Percentiles rank a stretch among this genome's conserved stretches.
These are phyloP conservation scores for Pseudoatta argentina DNA, from an alignment of 1,140 invertebrate species.

Conservation along the genomic window DNA sequence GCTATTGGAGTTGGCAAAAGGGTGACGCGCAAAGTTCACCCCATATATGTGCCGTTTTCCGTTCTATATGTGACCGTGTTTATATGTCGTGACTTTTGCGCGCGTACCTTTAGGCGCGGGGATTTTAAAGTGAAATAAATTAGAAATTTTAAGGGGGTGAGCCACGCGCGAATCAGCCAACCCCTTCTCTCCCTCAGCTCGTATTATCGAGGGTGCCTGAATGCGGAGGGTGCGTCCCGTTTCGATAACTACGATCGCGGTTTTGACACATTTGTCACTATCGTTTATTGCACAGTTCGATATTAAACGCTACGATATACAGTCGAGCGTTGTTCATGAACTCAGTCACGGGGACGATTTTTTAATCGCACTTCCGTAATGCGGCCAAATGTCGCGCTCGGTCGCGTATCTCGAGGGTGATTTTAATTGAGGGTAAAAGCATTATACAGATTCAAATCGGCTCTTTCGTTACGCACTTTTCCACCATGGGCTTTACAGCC, in stretches of 20 bases:
- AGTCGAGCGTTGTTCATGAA: slow-evolving; percentile 57
- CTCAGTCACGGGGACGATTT: slow-evolving; percentile 59
- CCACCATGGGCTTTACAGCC: neutral
- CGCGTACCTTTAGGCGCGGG: slow-evolving; percentile 69
- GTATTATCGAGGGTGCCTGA: slow-evolving; percentile 37
- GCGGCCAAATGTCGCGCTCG: slow-evolving; percentile 50
- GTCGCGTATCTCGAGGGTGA: slow-evolving; percentile 41
- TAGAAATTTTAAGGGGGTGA: slow-evolving; percentile 69
- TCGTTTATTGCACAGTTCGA: slow-evolving; percentile 69
- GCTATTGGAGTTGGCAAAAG: slow-evolving; percentile 79
- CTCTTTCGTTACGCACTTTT: slow-evolving; percentile 49
- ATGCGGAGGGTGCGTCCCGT: slow-evolving; percentile 42
- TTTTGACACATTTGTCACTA: slow-evolving; percentile 73
- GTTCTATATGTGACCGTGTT: slow-evolving; percentile 50
- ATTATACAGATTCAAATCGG: slow-evolving; percentile 46
- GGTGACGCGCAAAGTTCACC: slow-evolving; percentile 71
- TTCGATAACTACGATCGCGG: slow-evolving; percentile 69
- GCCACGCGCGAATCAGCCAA: slow-evolving; percentile 30
- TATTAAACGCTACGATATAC: slow-evolving; percentile 63
- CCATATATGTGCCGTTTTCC: slow-evolving; percentile 68
- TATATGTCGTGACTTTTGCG: slow-evolving; percentile 70
- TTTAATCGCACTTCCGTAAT: slow-evolving; percentile 56
- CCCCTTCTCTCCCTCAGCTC: slow-evolving; percentile 56
- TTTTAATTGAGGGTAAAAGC: slow-evolving; percentile 56
- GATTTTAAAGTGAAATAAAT: slow-evolving; percentile 86